Evolutionary conservation across 1,140 invertebrate species (phyloP), one percentile per base, ranked within the genome.

Genomic region (Drosophila bocki): DNA sequence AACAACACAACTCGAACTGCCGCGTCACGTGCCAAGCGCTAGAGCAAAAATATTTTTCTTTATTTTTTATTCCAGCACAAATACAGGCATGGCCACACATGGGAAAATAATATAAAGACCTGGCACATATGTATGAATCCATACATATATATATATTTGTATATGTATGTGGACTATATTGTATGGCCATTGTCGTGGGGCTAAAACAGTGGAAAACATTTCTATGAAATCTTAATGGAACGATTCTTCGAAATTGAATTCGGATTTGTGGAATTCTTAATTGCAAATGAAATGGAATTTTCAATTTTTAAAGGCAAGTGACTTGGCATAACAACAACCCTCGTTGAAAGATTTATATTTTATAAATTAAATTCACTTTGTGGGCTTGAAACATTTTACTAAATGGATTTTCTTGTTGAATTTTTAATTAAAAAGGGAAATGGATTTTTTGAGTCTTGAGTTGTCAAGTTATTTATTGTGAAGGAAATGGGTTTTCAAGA

Each of bases 11-110:
- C 69, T 58, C 67, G n/a, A 72, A 72, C 68, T 84, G 81, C 81
- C 67, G 65, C 77, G 82, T 84, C 83, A 86, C 84, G 83, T 88
- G 80, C 83, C 63, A 64, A 82, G 80, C 80, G 80, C 84, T 80
- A 83, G 84, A 88, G 80, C 64, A 86, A 83, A 86, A 86, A 74
- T 86, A 86, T 74, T 72, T 72, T 72, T n/a, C 53, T 45, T 54
- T 63, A 75, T 70, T 64, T 75, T 82, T 29, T 68, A 71, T 82
- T 71, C 67, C 48, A 58, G 41, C 48, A 78, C 48, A 62, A 59
- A 63, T 50, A 70, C 45, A 45, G 11, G 39, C 50, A 56, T 26
- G 13, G 44, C 39, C 39, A 47, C 42, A 60, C 29, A 45, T 53
- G 63, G 56, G 68, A 62, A 29, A 44, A 50, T 58, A 54, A 58